Base-by-base conservation (phyloP, 2,797 vertebrate genomes). In the Anguilla anguilla region DNA sequence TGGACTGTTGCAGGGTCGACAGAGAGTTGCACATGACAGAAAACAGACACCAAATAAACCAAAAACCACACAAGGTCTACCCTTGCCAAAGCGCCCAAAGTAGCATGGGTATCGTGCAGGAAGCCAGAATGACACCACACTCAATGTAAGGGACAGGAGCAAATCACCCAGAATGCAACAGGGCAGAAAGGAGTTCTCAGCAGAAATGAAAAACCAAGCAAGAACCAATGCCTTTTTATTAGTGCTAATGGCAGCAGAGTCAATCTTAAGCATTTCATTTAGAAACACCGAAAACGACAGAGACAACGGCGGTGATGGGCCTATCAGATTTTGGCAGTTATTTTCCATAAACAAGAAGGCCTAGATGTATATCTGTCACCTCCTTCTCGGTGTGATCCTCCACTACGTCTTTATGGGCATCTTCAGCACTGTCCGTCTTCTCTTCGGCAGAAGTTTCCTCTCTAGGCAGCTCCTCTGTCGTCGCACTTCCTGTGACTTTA, bases 291-390 rank as follows among this genome's bases (percentile, higher is more conserved):
- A 39, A 79, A 43, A 43, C 39, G 35, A 39, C 74, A 81, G 77
- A n/a, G 46, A 25, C 13, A 51, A 87, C 57, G 74, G 82, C 57
- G 15, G 82, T 46, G 72, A 43, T 17, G 9, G 2, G 87, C 25
- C 87, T 46, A 82, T 84, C 6, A n/a, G 46, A 53, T 87, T 82
- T 46, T 49, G n/a, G 43, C 79, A 15, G 28, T 51, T 49, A 82
- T 82, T 51, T 49, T 79, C 39, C 79, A 82, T 51, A 51, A 46
- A 51, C 46, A 51, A 49, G 43, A 51, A 25, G 17, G 79, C 19
- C 79, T 49, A 22, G 17, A 5, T 49, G 46, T n/a, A n/a, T 19
- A 22, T 10, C 79, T 51, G 67, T 91, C 92, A 95, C 93, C 93
- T 94, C 89, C 17, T 81, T 49, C n/a, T 88, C 85, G 79, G 74